Evolutionary conservation across 2,888 invertebrate genomes (phyloP), one percentile per base, ranked within the genome.

Genomic region (Biston betularia): DNA sequence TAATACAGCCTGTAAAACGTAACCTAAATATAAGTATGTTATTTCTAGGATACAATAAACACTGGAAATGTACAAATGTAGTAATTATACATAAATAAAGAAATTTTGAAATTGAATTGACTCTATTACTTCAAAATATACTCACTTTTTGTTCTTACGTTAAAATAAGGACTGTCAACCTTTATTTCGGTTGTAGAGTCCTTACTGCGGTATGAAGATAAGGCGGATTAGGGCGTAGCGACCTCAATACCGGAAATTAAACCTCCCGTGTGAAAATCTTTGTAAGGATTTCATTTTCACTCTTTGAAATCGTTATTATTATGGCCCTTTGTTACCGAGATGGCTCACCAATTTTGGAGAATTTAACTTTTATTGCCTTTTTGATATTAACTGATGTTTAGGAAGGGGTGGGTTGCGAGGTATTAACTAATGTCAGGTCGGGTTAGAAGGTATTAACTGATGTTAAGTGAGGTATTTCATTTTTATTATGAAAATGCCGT

Each of bases 201-300:
- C 42, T 40, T 58, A 58, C 64, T 64, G 58, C 24, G 11, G 15
- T 42, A 7, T 24, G 52, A 49, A 35, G 40, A 33, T 52, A 64
- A 2, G 0, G 53, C 24, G 33, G 58, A 53, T 57, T 52, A 38
- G 66, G 57, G 55, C 58, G 50, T 15, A 10, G 15, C 65, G 67
- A 65, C 69, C 65, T 55, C 71, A 72, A 72, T 72, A 66, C 65
- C 70, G 70, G 72, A 72, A 72, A 72, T 72, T 72, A 72, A 72
- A 70, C 71, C 62, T 69, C 64, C 50, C 40, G 65, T 53, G 61
- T 57, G 65, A 65, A 65, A 61, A 61, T 61, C 65, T 61, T 61
- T 57, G 56, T 65, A 61, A 61, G 61, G 56, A 61, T 57, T 66
- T 53, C 62, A 56, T 65, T 62, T 57, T 53, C 57, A 66, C 57